Conservation (phyloP, 2,888 invertebrate species). For the Xestia xanthographa region DNA sequence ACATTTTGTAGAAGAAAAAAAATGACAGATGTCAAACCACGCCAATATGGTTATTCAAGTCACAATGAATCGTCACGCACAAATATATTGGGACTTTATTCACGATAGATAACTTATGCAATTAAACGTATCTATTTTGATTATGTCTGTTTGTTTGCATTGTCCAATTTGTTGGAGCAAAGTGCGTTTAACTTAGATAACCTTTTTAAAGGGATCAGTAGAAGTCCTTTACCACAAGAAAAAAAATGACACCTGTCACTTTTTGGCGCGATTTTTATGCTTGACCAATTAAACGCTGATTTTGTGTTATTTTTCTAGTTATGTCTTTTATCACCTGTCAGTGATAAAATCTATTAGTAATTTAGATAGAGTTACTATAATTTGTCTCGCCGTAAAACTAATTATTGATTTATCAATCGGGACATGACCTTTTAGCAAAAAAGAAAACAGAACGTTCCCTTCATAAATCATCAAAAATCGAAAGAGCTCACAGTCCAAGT, state of each 20-base stretch:
- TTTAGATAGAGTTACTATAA: not conserved
- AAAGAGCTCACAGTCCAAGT: not conserved
- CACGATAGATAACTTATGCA: conserved; percentile 43
- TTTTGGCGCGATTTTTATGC: not conserved
- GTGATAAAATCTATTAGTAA: not conserved
- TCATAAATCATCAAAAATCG: not conserved
- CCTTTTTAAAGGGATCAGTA: conserved; percentile 12
- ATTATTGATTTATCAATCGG: not conserved
- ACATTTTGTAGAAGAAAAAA: not conserved
- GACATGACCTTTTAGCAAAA: not conserved
- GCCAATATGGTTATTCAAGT: not conserved
- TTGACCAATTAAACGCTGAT: not conserved
- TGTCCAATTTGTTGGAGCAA: conserved; percentile 56
- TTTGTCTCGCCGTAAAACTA: not conserved
- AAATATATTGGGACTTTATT: conserved; percentile 33
- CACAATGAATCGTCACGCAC: not conserved
- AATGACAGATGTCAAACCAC: not conserved
- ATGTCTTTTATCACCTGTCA: not conserved
- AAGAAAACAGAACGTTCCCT: not conserved
- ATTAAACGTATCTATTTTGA: conserved; percentile 55
- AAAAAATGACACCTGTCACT: conserved; percentile 3
- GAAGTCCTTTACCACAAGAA: not conserved
- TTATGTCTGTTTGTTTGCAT: conserved; percentile 50
- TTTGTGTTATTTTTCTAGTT: not conserved
- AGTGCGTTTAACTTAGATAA: conserved; percentile 55